phyloP scores from a whole-genome alignment of 1,140 invertebrate species.

The Ganaspis sp. region DNA sequence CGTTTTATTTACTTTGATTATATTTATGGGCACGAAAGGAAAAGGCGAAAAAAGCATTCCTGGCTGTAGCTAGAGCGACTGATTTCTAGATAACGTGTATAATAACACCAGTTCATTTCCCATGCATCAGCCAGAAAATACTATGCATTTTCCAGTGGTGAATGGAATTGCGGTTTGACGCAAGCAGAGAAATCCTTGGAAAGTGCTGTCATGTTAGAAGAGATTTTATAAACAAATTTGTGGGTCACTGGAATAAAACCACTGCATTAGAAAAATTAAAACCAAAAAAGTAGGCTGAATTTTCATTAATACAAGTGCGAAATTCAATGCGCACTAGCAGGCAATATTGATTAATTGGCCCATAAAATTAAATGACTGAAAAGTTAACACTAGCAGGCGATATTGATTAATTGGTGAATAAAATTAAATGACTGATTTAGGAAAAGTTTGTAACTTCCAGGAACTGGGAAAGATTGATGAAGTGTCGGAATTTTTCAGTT shows the following conservation, averaged over 20 bases:
- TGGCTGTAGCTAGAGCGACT: background rate
- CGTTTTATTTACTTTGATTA: conserved; percentile 21
- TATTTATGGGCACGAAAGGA: background rate
- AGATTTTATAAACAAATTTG: background rate
- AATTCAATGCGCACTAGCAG: too few species aligned
- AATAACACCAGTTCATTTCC: background rate
- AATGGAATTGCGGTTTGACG: background rate
- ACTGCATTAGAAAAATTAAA: too few species aligned
- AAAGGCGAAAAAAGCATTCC: background rate
- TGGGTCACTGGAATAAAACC: background rate
- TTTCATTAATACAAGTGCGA: too few species aligned
- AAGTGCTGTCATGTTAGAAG: background rate
- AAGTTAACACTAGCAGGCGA: too few species aligned
- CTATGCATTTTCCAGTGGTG: conserved; percentile 19
- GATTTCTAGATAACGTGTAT: conserved; percentile 14
- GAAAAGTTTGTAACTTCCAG: background rate
- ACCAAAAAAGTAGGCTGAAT: too few species aligned
- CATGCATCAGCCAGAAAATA: conserved; percentile 6
- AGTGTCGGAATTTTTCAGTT: background rate
- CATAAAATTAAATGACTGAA: too few species aligned
- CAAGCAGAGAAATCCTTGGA: conserved; percentile 24
- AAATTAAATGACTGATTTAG: too few species aligned
- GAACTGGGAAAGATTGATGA: background rate
- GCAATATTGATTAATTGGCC: too few species aligned
- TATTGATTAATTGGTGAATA: too few species aligned